A percentile compares a stretch with the other conserved stretches of the same genome.
phyloP scores from a whole-genome alignment of 2,888 invertebrate genomes.

The Pheosia gnoma region DNA sequence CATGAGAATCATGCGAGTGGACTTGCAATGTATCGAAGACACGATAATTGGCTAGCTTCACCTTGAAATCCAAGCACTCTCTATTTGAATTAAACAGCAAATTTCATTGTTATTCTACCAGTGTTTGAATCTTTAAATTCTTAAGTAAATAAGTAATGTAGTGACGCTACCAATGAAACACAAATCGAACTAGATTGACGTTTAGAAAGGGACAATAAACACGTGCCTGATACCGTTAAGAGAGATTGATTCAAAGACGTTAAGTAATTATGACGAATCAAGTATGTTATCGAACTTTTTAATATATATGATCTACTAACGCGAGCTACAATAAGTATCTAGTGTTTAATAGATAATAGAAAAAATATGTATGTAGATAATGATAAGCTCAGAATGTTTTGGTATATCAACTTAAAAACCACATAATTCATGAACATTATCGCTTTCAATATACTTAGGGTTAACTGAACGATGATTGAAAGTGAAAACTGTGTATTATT shows the following conservation, averaged over 20 bases:
- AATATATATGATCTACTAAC: too few species aligned
- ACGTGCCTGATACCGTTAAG: background rate
- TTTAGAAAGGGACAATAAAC: background rate
- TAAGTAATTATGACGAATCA: background rate
- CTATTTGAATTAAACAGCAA: constrained; percentile 33
- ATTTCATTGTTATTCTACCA: constrained; percentile 11
- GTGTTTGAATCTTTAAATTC: constrained; percentile 8
- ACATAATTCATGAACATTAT: background rate
- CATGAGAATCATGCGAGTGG: constrained; percentile 34
- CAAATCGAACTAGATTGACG: background rate
- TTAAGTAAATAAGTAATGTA: background rate
- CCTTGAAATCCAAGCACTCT: constrained; percentile 40
- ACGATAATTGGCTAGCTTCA: constrained; percentile 32
- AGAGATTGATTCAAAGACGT: background rate
- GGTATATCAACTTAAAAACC: too few species aligned
- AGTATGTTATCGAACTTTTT: too few species aligned
- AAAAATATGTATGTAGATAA: too few species aligned
- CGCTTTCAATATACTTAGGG: background rate
- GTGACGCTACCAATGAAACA: background rate
- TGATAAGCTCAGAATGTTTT: too few species aligned
- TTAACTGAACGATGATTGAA: constrained; percentile 38
- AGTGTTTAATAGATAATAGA: too few species aligned
- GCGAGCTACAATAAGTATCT: too few species aligned
- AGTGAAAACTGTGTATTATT: constrained; percentile 48
- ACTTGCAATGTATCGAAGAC: constrained; percentile 21